A percentile compares a stretch with the other conserved stretches of the same genome.
These are phyloP conservation scores for Budorcas taxicolor DNA, from an alignment of 2,113 vertebrate species.

Conservation along the genomic window DNA sequence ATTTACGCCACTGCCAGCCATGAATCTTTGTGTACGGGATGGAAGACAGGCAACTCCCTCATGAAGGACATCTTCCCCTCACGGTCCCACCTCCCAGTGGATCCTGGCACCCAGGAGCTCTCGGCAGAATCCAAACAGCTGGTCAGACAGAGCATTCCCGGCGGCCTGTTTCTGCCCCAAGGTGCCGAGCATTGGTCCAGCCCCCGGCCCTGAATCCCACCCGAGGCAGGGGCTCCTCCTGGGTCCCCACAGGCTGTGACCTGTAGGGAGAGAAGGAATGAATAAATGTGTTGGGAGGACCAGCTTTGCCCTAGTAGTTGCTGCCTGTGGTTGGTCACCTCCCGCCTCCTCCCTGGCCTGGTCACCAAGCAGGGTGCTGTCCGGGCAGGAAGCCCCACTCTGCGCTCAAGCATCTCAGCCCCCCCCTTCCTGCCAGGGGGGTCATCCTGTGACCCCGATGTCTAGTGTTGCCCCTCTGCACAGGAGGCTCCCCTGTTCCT, in stretches of 20 bases:
- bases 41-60: neutral
- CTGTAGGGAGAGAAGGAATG: fast-evolving
- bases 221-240: fast-evolving
- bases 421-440: neutral
- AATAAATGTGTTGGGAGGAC: fast-evolving
- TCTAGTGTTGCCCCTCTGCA: neutral
- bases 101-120: fast-evolving
- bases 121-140: fast-evolving
- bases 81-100: fast-evolving
- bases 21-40: neutral
- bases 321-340: fast-evolving
- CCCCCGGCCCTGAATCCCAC: fast-evolving
- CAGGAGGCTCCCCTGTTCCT: neutral
- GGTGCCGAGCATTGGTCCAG: fast-evolving
- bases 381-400: neutral
- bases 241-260: neutral
- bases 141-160: fast-evolving
- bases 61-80: fast-evolving
- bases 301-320: fast-evolving
- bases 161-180: fast-evolving
- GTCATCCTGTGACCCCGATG: fast-evolving
- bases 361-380: fast-evolving
- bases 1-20: neutral
- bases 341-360: fast-evolving
- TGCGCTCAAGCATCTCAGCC: fast-evolving